phyloP scores from a whole-genome alignment of 2,888 invertebrate species.

The Sussaba pulchella region DNA sequence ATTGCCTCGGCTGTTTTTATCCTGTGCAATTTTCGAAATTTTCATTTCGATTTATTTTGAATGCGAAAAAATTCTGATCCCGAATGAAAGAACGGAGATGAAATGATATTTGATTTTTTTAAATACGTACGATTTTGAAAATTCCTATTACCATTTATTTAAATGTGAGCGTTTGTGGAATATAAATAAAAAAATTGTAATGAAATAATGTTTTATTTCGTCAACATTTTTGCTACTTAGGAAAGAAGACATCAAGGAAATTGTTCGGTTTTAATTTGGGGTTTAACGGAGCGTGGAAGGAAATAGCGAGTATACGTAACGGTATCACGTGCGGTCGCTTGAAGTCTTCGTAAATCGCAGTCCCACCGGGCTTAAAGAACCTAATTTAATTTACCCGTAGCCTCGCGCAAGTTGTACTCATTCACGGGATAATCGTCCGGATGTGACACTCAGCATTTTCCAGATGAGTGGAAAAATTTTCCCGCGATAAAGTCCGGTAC shows the following conservation, averaged over 20 bases:
- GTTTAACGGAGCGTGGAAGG: no score
- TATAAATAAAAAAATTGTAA: neutral
- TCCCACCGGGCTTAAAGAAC: conserved; percentile 41
- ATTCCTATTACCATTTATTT: no score
- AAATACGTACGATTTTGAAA: no score
- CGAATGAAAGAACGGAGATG: no score
- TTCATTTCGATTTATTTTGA: no score
- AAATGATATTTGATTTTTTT: no score
- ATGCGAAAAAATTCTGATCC: no score
- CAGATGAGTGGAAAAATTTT: conserved; percentile 20
- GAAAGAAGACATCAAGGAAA: neutral
- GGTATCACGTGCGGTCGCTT: conserved; percentile 28
- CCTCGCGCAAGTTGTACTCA: conserved; percentile 29
- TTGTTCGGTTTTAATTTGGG: neutral
- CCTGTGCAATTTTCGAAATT: neutral
- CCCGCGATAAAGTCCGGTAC: conserved; percentile 5
- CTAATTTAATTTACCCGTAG: conserved; percentile 57
- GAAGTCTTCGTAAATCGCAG: conserved; percentile 41
- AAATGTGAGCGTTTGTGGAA: no score
- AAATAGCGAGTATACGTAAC: neutral
- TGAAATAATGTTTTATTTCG: conserved; percentile 9
- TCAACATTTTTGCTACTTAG: neutral
- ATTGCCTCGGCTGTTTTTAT: neutral
- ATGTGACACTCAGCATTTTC: conserved; percentile 51
- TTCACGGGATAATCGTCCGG: conserved; percentile 55